Evolutionary conservation across 92 coral and sea anemone species (phyloP), one percentile per base, ranked within the genome.

Genomic region (Ricordea florida): DNA sequence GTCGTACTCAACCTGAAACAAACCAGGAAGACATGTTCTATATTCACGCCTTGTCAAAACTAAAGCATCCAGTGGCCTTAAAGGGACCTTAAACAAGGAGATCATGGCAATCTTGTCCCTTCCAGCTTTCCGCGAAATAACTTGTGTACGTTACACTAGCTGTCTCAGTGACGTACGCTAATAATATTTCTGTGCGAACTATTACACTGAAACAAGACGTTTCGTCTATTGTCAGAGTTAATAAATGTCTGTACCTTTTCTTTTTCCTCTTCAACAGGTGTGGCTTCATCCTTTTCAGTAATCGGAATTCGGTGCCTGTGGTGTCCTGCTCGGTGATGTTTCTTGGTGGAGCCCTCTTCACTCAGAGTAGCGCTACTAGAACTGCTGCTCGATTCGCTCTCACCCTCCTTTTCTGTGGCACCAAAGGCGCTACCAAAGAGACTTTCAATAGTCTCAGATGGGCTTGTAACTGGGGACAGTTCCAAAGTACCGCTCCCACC

Each of bases 401-500:
- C 49, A 1, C 33, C 8, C 52, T 79, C 80, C 27, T 57, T 49
- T 52, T 21, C 70, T 10, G 69, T 28, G 10, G 76, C 36, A n/a
- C 80, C 69, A 30, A 78, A 56, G 6, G 83, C 75, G 44, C 71
- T 77, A 7, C 87, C 87, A 40, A 84, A 69, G 29, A 87, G 41
- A 15, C 82, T 69, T 50, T 72, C 65, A 23, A 90, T 85, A 17
- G 85, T 90, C 34, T 91, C 97, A 22, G 88, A 83, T 15, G 97
- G 82, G 45, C 75, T 80, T 21, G 74, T 79, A 9, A 85, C 97
- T 5, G 97, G 93, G 13, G 93, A 74, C 21, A 91, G 56, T 22
- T 91, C 93, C 69, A 91, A 49, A 15, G 93, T 91, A 11, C 97
- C 93, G 24, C 79, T 87, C 17, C 85, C 74, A 7, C 82, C 93